These are phyloP conservation scores for Coreius guichenoti DNA, from an alignment of 2,797 vertebrate genomes.

Conservation along the genomic window DNA sequence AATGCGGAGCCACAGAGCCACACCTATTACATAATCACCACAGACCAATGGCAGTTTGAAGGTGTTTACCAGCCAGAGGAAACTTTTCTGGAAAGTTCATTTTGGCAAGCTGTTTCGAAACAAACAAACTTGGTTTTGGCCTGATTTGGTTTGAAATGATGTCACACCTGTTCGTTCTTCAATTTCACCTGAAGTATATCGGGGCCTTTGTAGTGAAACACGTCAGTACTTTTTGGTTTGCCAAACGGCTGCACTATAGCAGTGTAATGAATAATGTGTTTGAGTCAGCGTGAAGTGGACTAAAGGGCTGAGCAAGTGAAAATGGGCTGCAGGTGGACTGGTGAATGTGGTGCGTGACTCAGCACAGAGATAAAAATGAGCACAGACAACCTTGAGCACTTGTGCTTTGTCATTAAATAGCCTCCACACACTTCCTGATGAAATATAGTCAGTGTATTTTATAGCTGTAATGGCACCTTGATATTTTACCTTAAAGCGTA, in stretches of 20 bases:
- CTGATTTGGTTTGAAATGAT: background rate
- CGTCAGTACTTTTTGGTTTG: background rate
- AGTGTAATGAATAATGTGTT: background rate
- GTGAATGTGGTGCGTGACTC: constrained; percentile 12
- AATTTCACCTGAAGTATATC: background rate
- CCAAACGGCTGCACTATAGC: background rate
- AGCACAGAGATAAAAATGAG: constrained; percentile 8
- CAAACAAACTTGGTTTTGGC: background rate
- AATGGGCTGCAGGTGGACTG: background rate
- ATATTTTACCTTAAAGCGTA: background rate
- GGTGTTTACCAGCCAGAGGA: background rate
- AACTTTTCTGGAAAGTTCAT: background rate
- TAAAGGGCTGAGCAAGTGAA: background rate
- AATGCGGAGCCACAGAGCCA: too few relatives aligned
- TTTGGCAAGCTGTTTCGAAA: background rate
- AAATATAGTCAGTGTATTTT: background rate
- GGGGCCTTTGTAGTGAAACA: background rate
- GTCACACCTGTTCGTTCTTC: background rate
- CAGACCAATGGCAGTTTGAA: background rate
- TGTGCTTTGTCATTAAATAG: background rate
- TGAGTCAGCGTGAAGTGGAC: background rate
- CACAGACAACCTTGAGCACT: constrained; percentile 10
- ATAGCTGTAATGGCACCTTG: background rate
- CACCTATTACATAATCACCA: background rate
- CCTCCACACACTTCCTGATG: background rate